Conservation (phyloP, 2,113 vertebrate species). For the Cacatua alba region DNA sequence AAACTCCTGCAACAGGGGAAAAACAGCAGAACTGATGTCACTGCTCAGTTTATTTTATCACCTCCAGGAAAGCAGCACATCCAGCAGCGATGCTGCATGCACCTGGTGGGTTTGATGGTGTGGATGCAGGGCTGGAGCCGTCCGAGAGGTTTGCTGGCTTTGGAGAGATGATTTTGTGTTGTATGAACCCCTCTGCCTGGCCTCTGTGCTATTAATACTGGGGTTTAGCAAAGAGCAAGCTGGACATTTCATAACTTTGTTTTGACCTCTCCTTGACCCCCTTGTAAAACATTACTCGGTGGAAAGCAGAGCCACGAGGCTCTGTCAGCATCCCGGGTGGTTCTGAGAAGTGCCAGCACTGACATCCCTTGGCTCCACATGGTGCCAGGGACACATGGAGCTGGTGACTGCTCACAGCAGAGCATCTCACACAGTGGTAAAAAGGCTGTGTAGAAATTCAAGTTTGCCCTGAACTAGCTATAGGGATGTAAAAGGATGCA, state of each 20-base stretch:
- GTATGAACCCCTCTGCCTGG: background rate
- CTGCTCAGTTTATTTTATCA: background rate
- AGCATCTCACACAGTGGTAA: background rate
- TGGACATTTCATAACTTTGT: background rate
- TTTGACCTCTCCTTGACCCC: background rate
- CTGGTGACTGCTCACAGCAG: background rate
- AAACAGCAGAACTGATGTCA: background rate
- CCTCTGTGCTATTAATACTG: rapidly evolving
- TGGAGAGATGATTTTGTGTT: background rate
- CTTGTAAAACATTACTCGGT: background rate
- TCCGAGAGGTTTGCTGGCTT: background rate
- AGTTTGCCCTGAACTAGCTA: rapidly evolving
- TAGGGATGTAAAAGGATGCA: background rate
- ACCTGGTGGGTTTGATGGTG: background rate
- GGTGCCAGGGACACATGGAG: rapidly evolving
- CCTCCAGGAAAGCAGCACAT: background rate
- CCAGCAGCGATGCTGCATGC: background rate
- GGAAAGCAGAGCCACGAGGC: background rate
- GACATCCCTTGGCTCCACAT: background rate
- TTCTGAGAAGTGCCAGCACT: background rate
- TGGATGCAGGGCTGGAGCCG: background rate
- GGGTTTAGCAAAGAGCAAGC: background rate
- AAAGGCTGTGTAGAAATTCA: background rate
- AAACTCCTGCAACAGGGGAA: background rate
- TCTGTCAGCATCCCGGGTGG: rapidly evolving